Base-by-base conservation (phyloP, 1,140 invertebrate species). In the Drosophila sechellia region DNA sequence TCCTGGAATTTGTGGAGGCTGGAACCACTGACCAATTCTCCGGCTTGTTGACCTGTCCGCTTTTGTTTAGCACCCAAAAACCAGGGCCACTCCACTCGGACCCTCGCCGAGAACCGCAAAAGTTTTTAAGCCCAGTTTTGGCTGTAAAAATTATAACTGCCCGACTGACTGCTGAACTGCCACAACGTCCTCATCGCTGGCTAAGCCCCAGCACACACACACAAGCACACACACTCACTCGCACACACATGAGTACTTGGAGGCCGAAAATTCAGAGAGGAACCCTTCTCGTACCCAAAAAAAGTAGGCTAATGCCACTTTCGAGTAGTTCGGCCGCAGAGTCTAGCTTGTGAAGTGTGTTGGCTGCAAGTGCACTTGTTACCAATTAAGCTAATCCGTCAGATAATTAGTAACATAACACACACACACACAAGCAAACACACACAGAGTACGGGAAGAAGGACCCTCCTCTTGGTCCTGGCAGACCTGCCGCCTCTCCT, bases 361-460 rank as follows among this genome's bases (percentile, higher is more conserved):
- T 71, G 83, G 83, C 76, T 89, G 83, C 72, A 89, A 87, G 83
- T 87, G 83, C 83, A 87, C 83, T 87, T 87, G 84, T 87, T 87
- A 87, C 83, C 83, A 87, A 87, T 87, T 87, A 87, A 87, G 83
- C 83, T 87, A 87, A 87, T 87, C 84, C 84, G 83, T 89, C 83
- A 89, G 83, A 87, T 87, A 89, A 87, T 87, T 89, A 89, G 83
- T 89, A 87, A 87, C 83, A 87, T 89, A 87, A 89, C 84, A 87
- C 83, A 87, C 75, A 83, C 64, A 74, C 31, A 31, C 31, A 10
- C 31, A 10, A 6, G 8, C 6, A 31, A 6, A 50, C 34, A 78
- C 42, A 60, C 45, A 42, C 35, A 27, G 11, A 37, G 22, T 39
- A 31, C 12, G 35, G 35, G 53, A 37, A 59, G 75, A 43, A 34